phyloP scores from a whole-genome alignment of 2,888 invertebrate genomes.

The Cataglyphis cursor region DNA sequence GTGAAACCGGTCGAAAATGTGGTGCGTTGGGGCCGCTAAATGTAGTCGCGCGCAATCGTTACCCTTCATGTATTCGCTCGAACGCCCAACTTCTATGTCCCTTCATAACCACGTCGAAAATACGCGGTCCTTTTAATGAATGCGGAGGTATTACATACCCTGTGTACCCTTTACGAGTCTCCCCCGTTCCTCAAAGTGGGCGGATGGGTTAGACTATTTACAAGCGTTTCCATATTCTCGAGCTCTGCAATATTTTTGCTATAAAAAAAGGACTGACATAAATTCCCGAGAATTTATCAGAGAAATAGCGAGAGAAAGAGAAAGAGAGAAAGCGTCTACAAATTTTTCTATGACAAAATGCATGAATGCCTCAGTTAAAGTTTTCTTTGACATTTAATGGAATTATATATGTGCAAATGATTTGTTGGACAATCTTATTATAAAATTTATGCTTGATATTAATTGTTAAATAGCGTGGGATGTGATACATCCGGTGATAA shows the following conservation, averaged over 20 bases:
- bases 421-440: neutral
- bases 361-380: neutral
- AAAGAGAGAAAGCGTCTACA: neutral
- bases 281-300: conserved; percentile 41
- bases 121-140: conserved; percentile 53
- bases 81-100: conserved; percentile 40
- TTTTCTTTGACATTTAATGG: neutral
- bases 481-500: neutral
- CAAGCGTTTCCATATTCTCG: conserved; percentile 60
- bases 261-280: conserved; percentile 37
- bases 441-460: conserved; percentile 27
- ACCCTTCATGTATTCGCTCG: conserved; percentile 35
- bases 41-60: conserved; percentile 44
- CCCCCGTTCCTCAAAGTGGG: too few relatives aligned
- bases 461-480: neutral
- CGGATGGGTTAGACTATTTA: conserved; percentile 64
- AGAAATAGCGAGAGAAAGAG: neutral
- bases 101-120: conserved; percentile 49
- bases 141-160: conserved; percentile 14
- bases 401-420: conserved; percentile 10
- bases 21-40: conserved; percentile 47
- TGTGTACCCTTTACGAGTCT: neutral
- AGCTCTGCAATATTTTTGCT: conserved; percentile 55
- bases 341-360: conserved; percentile 9
- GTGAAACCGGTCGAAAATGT: conserved; percentile 48